phyloP scores from a whole-genome alignment of 2,797 vertebrate genomes.

The Hemitrygon akajei region DNA sequence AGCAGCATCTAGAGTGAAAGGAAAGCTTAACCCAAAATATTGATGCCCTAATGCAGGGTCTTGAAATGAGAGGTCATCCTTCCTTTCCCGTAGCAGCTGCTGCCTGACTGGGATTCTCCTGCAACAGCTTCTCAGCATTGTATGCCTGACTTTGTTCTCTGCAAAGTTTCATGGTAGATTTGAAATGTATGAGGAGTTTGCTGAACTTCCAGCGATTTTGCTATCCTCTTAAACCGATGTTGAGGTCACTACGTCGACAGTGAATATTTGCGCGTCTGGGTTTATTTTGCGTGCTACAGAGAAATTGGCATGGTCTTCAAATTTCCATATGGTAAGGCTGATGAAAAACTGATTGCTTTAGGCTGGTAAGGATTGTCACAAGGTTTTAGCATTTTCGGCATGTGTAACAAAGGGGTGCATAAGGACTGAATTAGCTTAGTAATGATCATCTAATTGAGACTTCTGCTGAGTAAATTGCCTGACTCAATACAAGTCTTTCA shows the following conservation, averaged over 20 bases:
- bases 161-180: no score
- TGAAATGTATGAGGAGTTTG: not conserved
- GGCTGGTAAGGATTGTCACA: not conserved
- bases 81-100: no score
- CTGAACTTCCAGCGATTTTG: not conserved
- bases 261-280: not conserved
- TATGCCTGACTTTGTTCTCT: not conserved
- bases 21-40: no score
- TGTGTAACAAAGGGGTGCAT: not conserved
- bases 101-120: no score
- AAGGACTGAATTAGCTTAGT: not conserved
- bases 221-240: no score
- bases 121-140: not conserved
- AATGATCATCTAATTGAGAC: conserved; percentile 14
- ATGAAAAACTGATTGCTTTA: not conserved
- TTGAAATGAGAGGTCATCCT: no score
- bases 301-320: conserved; percentile 7
- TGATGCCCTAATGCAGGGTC: no score
- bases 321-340: not conserved
- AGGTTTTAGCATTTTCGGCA: not conserved
- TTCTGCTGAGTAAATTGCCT: not conserved
- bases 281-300: not conserved
- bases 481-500: not conserved
- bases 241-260: not conserved
- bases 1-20: no score